Conservation (phyloP, 2,888 invertebrate genomes). For the Leucophenga montana region DNA sequence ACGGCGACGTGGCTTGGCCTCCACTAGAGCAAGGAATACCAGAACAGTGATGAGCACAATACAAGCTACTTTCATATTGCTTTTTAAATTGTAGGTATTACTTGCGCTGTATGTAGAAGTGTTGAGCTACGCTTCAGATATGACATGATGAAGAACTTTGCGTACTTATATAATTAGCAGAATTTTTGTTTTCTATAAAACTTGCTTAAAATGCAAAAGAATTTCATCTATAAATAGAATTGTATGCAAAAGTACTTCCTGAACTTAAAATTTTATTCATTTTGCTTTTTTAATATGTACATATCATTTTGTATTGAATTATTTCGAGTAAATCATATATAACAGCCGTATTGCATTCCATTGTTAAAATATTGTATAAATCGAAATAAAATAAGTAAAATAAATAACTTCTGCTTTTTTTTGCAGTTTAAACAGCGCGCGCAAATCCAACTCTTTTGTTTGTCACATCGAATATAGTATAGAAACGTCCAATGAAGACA, state of each 20-base stretch:
- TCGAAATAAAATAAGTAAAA: too few species aligned
- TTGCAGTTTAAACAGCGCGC: conserved; percentile 3
- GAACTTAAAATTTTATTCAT: background rate
- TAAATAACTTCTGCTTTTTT: too few species aligned
- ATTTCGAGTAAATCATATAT: background rate
- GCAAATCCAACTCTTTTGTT: conserved; percentile 91
- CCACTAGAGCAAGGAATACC: background rate
- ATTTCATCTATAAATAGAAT: background rate
- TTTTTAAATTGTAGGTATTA: too few species aligned
- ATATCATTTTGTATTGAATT: background rate
- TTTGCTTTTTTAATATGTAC: background rate
- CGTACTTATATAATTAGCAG: background rate
- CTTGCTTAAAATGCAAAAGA: background rate
- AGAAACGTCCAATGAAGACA: conserved; percentile 93
- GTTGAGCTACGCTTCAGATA: background rate
- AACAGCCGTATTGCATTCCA: too few species aligned
- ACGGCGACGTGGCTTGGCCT: background rate
- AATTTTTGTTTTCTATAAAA: too few species aligned
- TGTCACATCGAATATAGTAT: conserved; percentile 92
- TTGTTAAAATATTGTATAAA: too few species aligned
- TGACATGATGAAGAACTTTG: background rate
- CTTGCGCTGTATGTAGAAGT: too few species aligned
- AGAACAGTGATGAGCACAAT: background rate
- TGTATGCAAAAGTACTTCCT: too few species aligned
- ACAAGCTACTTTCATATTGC: conserved; percentile 3